Conservation (phyloP, 2,797 vertebrate species). For the Sorex maritimensis region DNA sequence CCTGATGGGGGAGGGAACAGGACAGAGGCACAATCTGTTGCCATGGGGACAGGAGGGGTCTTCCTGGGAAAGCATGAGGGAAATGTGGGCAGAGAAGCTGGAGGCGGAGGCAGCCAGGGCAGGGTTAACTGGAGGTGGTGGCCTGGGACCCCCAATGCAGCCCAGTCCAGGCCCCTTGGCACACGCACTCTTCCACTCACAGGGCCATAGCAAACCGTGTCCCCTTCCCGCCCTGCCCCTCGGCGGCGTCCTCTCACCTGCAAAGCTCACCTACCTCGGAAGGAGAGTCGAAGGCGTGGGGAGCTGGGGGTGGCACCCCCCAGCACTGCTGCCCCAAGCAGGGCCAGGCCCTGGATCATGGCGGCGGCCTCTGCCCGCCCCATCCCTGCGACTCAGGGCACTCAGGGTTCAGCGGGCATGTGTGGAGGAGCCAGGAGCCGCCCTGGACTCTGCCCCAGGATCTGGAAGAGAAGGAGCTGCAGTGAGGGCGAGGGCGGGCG, state of each 20-base stretch:
- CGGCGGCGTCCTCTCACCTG: not conserved
- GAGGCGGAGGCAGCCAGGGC: conserved; percentile 17
- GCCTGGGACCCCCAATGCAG: not conserved
- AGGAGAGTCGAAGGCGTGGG: conserved; percentile 90
- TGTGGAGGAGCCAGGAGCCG: conserved; percentile 73
- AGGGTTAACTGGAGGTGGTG: conserved; percentile 62
- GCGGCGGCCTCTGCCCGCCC: conserved; percentile 78
- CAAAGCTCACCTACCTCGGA: conserved; percentile 88
- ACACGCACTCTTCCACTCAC: too few relatives aligned
- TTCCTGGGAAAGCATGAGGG: conserved; percentile 57
- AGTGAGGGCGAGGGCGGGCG: conserved; percentile 57
- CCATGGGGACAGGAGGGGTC: conserved; percentile 65
- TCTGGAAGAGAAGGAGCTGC: conserved; percentile 84
- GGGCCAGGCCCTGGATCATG: conserved; percentile 86
- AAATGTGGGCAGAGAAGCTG: conserved; percentile 48
- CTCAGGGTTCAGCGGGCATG: conserved; percentile 76
- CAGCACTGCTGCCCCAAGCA: conserved; percentile 78
- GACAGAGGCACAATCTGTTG: conserved; percentile 62
- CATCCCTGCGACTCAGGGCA: conserved; percentile 70
- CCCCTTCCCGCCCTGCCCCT: not conserved
- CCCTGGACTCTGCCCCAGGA: conserved; percentile 84
- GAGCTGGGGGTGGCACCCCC: not conserved
- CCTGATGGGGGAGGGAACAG: not conserved
- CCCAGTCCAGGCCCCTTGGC: not conserved
- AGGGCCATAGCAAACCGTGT: not conserved